These are phyloP conservation scores for Kryptolebias marmoratus DNA, from an alignment of 2,113 vertebrate genomes.

Conservation along the genomic window DNA sequence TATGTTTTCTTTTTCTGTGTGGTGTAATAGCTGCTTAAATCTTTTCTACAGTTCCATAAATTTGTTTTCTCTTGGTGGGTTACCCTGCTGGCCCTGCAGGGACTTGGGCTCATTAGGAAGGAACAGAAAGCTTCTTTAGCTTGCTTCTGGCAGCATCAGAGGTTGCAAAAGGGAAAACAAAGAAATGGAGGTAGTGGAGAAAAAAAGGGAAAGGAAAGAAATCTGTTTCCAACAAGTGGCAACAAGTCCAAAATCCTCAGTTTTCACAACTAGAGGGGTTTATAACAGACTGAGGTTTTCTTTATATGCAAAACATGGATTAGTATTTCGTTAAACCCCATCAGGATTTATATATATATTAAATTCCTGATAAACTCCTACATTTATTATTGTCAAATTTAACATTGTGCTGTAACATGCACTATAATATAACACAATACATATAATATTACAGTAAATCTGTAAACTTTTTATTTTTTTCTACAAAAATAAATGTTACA, in stretches of 20 bases:
- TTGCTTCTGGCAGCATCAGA: slow-evolving; percentile 18
- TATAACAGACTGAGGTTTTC: not conserved
- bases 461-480: no score
- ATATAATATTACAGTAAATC: no score
- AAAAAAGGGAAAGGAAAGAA: not conserved
- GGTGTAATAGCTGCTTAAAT: slow-evolving; percentile 50
- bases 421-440: no score
- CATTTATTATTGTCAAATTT: not conserved
- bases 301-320: not conserved
- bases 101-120: slow-evolving; percentile 59
- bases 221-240: not conserved
- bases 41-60: slow-evolving; percentile 64
- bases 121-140: slow-evolving; percentile 43
- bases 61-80: slow-evolving; percentile 44
- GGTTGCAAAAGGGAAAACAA: not conserved
- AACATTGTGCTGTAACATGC: not conserved
- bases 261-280: not conserved
- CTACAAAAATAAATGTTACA: not conserved
- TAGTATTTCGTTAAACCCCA: not conserved
- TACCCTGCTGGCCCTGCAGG: slow-evolving; percentile 19
- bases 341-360: not conserved
- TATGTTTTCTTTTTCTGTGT: slow-evolving; percentile 19
- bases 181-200: not conserved
- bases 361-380: not conserved
- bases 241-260: not conserved